phyloP scores from a whole-genome alignment of 2,113 vertebrate species.

The Glaucidium brasilianum region DNA sequence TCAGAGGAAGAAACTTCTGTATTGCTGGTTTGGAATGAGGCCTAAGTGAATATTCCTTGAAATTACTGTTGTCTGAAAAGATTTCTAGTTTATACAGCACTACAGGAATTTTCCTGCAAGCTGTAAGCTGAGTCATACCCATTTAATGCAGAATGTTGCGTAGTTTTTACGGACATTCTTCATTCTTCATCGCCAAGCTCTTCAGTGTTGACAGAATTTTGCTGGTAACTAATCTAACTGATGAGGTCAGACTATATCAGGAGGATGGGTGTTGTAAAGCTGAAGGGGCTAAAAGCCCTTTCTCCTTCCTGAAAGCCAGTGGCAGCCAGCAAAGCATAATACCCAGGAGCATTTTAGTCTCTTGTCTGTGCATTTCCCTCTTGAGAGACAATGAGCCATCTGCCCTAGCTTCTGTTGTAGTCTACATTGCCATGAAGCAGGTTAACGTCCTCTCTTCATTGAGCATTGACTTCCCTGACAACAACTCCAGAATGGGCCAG shows the following conservation, averaged over 20 bases:
- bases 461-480: neutral
- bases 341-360: neutral
- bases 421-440: neutral
- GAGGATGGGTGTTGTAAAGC: rapidly evolving
- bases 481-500: neutral
- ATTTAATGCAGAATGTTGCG: rapidly evolving
- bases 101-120: neutral
- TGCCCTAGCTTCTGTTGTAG: neutral
- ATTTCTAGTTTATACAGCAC: neutral
- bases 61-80: neutral
- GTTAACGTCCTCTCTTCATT: neutral
- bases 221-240: neutral
- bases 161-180: neutral
- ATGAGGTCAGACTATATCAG: neutral
- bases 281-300: neutral
- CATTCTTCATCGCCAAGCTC: neutral
- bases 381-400: neutral
- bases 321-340: neutral
- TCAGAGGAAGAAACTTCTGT: neutral
- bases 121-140: neutral
- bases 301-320: neutral
- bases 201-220: neutral
- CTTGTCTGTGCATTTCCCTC: neutral
- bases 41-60: neutral
- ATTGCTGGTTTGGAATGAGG: neutral